Conservation (phyloP, 2,888 invertebrate genomes). For the Polydrusus tereticollis region DNA sequence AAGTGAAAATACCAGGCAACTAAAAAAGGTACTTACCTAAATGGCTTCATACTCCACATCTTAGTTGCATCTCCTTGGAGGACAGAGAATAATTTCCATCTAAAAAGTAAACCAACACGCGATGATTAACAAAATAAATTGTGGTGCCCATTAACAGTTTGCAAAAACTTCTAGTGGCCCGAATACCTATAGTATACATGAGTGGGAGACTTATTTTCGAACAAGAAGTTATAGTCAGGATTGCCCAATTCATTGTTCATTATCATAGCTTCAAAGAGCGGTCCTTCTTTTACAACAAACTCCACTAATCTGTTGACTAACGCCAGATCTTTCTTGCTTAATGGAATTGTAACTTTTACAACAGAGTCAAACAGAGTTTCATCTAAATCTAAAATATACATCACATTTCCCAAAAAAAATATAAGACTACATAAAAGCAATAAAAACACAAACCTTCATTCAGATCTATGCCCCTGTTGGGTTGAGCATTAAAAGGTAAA, state of each 20-base stretch:
- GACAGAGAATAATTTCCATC: slow-evolving; percentile 97
- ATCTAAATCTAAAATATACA: slow-evolving; percentile 24
- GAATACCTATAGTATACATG: slow-evolving; percentile 59
- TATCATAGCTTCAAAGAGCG: slow-evolving; percentile 98
- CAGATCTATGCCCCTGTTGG: slow-evolving; percentile 63
- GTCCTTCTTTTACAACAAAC: slow-evolving; percentile 98
- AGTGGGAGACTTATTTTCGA: slow-evolving; percentile 79
- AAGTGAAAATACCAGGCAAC: background rate
- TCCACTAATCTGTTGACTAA: slow-evolving; percentile 98
- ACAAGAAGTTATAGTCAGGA: slow-evolving; percentile 95
- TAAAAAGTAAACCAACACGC: slow-evolving; percentile 53
- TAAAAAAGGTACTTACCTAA: too few species aligned
- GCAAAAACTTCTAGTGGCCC: background rate
- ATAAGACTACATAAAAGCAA: background rate
- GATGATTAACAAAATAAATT: slow-evolving; percentile 9
- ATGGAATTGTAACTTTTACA: slow-evolving; percentile 70
- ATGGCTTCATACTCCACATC: slow-evolving; percentile 89
- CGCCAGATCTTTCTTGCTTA: slow-evolving; percentile 82
- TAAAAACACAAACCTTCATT: background rate
- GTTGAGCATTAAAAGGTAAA: slow-evolving; percentile 98
- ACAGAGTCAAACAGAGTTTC: slow-evolving; percentile 38
- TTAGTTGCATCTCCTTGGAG: slow-evolving; percentile 93
- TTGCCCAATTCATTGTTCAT: slow-evolving; percentile 98
- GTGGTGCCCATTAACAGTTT: background rate
- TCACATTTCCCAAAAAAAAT: background rate